Percentiles rank a stretch among this genome's conserved stretches.
Evolutionary conservation across 2,797 vertebrate genomes (phyloP).

Genomic region (Hemibagrus guttatus): DNA sequence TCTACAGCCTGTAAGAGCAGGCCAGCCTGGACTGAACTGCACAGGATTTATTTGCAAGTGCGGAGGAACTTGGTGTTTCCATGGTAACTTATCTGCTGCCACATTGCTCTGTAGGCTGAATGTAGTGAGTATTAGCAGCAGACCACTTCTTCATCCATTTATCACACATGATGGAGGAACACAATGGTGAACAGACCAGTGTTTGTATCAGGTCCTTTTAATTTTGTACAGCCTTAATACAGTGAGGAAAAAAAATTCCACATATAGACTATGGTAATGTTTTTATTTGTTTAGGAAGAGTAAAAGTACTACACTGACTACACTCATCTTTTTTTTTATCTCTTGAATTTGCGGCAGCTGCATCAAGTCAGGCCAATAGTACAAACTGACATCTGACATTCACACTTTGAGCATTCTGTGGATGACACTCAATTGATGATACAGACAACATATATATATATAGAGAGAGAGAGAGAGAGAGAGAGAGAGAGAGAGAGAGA

Average conservation of each 20-base stretch:
- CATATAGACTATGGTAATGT: neutral
- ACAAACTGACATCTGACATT: constrained; percentile 6
- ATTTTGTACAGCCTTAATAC: neutral
- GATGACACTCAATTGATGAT: neutral
- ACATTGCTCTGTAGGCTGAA: constrained; percentile 67
- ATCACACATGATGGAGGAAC: constrained; percentile 18
- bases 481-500: too few relatives aligned
- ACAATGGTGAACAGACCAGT: neutral
- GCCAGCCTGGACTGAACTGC: constrained; percentile 46
- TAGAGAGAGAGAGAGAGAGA: too few relatives aligned
- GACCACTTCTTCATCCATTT: constrained; percentile 31
- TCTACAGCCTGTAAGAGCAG: constrained; percentile 30
- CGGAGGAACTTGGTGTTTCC: constrained; percentile 68
- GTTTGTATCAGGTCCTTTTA: neutral
- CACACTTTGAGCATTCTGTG: neutral
- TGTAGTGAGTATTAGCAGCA: constrained; percentile 44
- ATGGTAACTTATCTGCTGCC: constrained; percentile 73
- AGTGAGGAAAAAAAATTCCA: neutral
- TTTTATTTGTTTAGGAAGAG: neutral
- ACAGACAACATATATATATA: too few relatives aligned
- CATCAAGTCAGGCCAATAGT: constrained; percentile 1
- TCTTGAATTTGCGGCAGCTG: neutral
- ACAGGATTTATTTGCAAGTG: constrained; percentile 69
- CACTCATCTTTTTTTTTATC: neutral
- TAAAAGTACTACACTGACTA: neutral